Percentiles rank a stretch among this genome's conserved stretches.
These are phyloP conservation scores for Channa argus DNA, from an alignment of 2,113 vertebrate species.

Conservation along the genomic window DNA sequence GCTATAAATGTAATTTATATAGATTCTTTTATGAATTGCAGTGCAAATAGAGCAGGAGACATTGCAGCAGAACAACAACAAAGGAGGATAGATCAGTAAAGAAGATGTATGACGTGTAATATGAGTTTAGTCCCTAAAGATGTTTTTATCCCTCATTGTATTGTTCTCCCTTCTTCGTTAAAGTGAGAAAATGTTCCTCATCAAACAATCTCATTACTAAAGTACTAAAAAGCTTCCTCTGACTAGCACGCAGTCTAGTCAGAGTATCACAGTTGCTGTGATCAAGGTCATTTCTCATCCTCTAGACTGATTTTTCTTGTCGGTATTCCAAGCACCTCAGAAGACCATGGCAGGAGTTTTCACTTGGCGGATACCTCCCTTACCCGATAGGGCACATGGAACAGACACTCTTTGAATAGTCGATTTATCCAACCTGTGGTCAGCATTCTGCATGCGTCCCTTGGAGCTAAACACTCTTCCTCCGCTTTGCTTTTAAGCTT, in stretches of 20 bases:
- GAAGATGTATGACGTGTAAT: background rate
- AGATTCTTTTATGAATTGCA: conserved; percentile 45
- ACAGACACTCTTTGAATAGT: conserved; percentile 75
- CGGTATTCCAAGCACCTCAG: conserved; percentile 77
- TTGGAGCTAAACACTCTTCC: conserved; percentile 79
- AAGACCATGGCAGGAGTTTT: conserved; percentile 76
- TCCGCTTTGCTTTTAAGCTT: conserved; percentile 69
- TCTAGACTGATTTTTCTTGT: conserved; percentile 73
- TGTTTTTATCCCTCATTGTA: background rate
- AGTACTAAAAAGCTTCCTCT: conserved; percentile 10
- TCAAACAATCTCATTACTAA: background rate
- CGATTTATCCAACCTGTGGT: conserved; percentile 77
- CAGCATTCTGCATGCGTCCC: conserved; percentile 78
- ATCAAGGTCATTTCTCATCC: conserved; percentile 76
- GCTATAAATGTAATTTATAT: conserved; percentile 41
- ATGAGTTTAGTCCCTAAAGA: background rate
- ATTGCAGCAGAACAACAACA: background rate
- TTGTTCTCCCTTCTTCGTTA: background rate
- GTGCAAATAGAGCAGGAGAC: conserved; percentile 17
- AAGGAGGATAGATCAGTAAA: background rate
- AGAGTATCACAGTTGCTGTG: conserved; percentile 52
- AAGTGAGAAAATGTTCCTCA: background rate
- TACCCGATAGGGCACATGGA: conserved; percentile 70
- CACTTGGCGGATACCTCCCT: conserved; percentile 77
- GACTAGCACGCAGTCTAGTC: conserved; percentile 38